Base-by-base conservation (phyloP, 2,888 invertebrate species). In the Macrophya alboannulata region DNA sequence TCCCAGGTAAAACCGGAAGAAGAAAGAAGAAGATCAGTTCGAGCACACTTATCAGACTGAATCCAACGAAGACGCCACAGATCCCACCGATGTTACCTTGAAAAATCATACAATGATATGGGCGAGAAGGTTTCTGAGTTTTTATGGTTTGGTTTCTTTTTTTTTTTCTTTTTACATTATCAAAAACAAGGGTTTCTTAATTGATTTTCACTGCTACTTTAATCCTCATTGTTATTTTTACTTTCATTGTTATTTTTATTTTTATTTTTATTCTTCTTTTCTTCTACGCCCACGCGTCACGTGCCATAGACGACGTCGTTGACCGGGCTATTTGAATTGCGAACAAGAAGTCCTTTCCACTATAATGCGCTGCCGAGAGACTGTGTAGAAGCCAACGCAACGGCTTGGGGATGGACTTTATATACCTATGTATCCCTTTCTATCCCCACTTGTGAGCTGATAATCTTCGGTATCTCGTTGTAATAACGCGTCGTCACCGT, bases 61-160 rank as follows among this genome's bases (percentile, higher is more conserved):
- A 95, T 86, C 96, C 96, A 86, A 96, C 94, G 85, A 96, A 94
- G 87, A 96, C 94, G 59, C 96, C 95, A 86, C 95, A 95, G 88
- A 96, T 95, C 85, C 96, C 96, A 62, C 96, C 96, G 89, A 96
- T 94, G 89, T 95, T 95, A 93, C 96, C 96, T 96, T 94, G 62
- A 94, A 94, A 87, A 25, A 76, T 76, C 31, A 31, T 12, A 51
- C 1, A 76, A 76, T n/a, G 9, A 45, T n/a, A 51, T 25, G n/a
- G 17, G 21, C 17, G 40, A 40, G 6, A 3, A 31, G 37, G 8
- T 48, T 25, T 37, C 9, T 25, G 3, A 48, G n/a, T 6, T 31
- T 31, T 31, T 3, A 31, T 31, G 1, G 31, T 31, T 31, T 31
- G 1, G 31, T 31, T 31, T 31, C 31, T 31, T 31, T 31, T 31